Conservation (phyloP, 2,113 vertebrate genomes). For the Catharus bicknelli region DNA sequence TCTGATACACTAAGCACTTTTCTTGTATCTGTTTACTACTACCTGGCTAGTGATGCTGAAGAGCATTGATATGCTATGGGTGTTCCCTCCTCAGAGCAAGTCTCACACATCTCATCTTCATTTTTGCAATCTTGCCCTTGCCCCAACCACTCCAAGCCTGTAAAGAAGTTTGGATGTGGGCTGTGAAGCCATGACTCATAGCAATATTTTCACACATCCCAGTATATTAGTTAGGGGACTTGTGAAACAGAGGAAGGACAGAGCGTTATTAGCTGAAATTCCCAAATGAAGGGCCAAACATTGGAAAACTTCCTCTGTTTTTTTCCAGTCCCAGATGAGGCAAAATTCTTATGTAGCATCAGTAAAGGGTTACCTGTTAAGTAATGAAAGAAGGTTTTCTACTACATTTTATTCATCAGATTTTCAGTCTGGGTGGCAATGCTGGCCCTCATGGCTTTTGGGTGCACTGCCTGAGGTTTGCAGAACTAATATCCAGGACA, state of each 20-base stretch:
- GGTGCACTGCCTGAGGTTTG: neutral
- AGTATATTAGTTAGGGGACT: conserved; percentile 43
- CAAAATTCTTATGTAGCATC: neutral
- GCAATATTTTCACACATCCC: conserved; percentile 22
- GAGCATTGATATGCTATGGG: neutral
- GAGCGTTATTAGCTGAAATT: conserved; percentile 51
- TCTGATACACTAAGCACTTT: neutral
- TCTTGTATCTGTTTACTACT: neutral
- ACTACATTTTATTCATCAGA: neutral
- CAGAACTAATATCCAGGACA: neutral
- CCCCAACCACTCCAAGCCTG: neutral
- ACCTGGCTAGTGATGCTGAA: neutral
- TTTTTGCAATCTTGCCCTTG: conserved; percentile 15
- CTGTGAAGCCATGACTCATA: neutral
- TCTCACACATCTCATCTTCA: neutral
- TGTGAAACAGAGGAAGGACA: conserved; percentile 42
- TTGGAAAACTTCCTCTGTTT: neutral
- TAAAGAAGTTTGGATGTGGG: neutral
- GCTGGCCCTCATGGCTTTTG: neutral
- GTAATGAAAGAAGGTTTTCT: neutral
- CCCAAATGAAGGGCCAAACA: conserved; percentile 26
- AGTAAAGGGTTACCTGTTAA: neutral
- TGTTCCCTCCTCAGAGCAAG: neutral
- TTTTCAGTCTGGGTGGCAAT: neutral
- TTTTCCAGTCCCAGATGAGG: neutral